These are phyloP conservation scores for Bombyx mandarina DNA, from an alignment of 1,140 invertebrate species.

Conservation along the genomic window DNA sequence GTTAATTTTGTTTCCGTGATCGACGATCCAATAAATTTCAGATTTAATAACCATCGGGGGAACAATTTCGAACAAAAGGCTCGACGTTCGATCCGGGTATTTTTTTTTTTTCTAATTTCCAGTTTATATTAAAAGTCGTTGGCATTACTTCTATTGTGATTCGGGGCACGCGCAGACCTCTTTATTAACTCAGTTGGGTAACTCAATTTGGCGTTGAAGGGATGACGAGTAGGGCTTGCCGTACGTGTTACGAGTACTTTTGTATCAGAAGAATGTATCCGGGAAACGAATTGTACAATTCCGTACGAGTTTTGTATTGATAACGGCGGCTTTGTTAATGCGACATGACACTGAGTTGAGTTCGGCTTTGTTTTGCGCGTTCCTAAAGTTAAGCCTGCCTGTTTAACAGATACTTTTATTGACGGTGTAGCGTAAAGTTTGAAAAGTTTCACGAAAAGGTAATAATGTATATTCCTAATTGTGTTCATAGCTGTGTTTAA, in stretches of 20 bases:
- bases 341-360: conserved; percentile 7
- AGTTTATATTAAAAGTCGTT: conserved; percentile 24
- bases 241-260: conserved; percentile 44
- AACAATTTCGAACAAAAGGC: conserved; percentile 18
- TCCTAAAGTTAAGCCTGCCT: too few relatives aligned
- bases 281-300: conserved; percentile 11
- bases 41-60: conserved; percentile 27
- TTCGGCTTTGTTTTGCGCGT: neutral
- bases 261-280: conserved; percentile 23
- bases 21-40: conserved; percentile 20
- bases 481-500: too few relatives aligned
- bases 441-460: too few relatives aligned
- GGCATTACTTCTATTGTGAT: conserved; percentile 32
- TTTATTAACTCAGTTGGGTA: conserved; percentile 61
- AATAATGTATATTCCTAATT: too few relatives aligned
- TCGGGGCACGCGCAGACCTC: conserved; percentile 39
- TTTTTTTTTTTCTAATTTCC: conserved; percentile 25
- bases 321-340: conserved; percentile 3
- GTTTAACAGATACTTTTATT: too few relatives aligned
- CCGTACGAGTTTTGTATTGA: conserved; percentile 5
- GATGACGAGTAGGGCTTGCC: conserved; percentile 36
- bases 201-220: conserved; percentile 54
- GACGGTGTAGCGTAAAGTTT: too few relatives aligned
- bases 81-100: conserved; percentile 6
- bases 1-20: conserved; percentile 7